Evolutionary conservation across 2,888 invertebrate species (phyloP), one percentile per base, ranked within the genome.

Genomic region (Coleophora flavipennella): DNA sequence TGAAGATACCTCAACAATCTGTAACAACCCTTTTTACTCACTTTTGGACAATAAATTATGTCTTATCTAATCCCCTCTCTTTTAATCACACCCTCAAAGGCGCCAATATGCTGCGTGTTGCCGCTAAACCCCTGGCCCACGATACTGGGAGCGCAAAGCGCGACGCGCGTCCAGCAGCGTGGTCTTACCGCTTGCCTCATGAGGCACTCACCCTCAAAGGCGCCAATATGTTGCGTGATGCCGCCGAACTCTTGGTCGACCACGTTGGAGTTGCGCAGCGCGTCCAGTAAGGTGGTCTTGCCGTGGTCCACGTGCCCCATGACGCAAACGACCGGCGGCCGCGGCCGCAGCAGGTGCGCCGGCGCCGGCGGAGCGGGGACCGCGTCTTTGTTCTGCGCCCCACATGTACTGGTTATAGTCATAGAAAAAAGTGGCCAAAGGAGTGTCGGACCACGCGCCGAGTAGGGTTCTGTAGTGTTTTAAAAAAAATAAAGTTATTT

Each of bases 241-340:
- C 99, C 99, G 1, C 99, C 99, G 70, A 96, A 97, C 85, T 99
- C 99, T 28, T 91, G 87, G 29, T 92, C 92, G 0, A 2, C 99
- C 91, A 31, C 91, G 88, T 0, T 96, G 92, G 50, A 96, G 89
- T 20, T 6, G 37, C 98, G 79, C 26, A 99, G 73, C 0, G 94
- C 87, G 76, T 99, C 99, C 4, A 99, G 78, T 3, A 99, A 85
- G 0, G 99, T 99, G 2, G 99, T 99, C 87, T 99, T 99, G 3
- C 99, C 99, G 81, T 99, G 99, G 86, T 99, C 99, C 1, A 99
- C 98, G 74, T 99, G 99, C 0, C 99, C 99, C 99, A 99, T 99
- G 35, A 99, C 95, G 4, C 99, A 97, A 0, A 98, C 97, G 1
- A 99, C 94, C 0, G 99, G 97, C 10, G 96, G 93, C 1, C 99